Evolutionary conservation across 2,888 invertebrate species (phyloP), one percentile per base, ranked within the genome.

Genomic region (Acanthoscelides obtectus): DNA sequence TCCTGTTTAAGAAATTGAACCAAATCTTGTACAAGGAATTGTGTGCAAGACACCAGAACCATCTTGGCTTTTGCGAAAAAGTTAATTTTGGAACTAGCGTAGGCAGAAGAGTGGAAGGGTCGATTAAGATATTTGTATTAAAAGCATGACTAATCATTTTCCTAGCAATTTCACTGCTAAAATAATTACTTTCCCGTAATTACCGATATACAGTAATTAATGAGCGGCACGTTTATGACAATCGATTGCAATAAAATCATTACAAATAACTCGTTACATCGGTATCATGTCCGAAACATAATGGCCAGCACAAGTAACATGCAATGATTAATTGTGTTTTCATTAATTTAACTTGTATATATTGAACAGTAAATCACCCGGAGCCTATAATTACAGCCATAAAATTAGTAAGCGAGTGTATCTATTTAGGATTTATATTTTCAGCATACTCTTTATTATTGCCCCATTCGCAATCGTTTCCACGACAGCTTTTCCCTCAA

Each of bases 251-350:
- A 74, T 74, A 72, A 72, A 74, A 72, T 70, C 68, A 72, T 74
- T 69, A 67, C 69, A 74, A 73, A 74, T 72, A 72, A 73, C 71
- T 74, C 72, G 69, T 69, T 67, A 74, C 68, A 71, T 72, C 71
- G 72, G 69, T 73, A 74, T 74, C 70, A 72, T 74, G 71, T 74
- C 69, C 68, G 71, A 72, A 71, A 72, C 67, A 69, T 72, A 70
- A 72, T 71, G 72, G 12, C 45, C 45, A 45, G 45, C 45, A 45
- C 45, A 45, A 45, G 45, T 45, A 45, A 45, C 45, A 45, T 45
- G 45, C 45, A 45, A 45, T 45, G 45, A 45, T 45, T 45, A 45
- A 45, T 45, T 45, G 45, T 17, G 17, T 45, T 45, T 45, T 45
- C 45, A 45, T 45, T 45, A 45, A 45, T 45, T 45, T 45, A 45